phyloP scores from a whole-genome alignment of 1,140 invertebrate species.

The Neomicropteryx cornuta region DNA sequence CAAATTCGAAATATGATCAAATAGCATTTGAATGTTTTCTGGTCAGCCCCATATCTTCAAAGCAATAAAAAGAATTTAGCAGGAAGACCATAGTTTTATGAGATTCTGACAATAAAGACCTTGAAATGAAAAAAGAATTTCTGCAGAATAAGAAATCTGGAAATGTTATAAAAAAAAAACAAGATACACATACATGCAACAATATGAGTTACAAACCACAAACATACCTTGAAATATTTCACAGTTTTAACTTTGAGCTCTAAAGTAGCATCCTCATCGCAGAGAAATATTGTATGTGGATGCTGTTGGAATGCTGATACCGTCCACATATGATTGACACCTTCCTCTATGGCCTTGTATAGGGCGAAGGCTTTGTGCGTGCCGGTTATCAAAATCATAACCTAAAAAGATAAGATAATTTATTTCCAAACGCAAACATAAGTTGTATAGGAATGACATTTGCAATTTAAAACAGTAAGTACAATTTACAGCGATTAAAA shows the following conservation, averaged over 20 bases:
- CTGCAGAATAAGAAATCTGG: no score
- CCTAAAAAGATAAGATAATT: conserved; percentile 39
- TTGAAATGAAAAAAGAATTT: no score
- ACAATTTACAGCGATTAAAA: no score
- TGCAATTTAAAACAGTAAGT: no score
- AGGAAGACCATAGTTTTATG: no score
- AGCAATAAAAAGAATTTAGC: no score
- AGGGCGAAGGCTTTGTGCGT: conserved; percentile 93
- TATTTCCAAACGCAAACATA: no score
- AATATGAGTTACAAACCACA: conserved; percentile 1
- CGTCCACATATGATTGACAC: conserved; percentile 99
- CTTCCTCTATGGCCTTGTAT: conserved; percentile 94
- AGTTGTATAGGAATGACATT: no score
- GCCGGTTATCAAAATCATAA: conserved; percentile 98
- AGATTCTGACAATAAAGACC: no score
- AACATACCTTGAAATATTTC: conserved; percentile 93
- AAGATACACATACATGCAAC: conserved; percentile 4
- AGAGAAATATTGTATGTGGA: conserved; percentile 82
- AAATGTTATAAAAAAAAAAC: conserved; percentile 2
- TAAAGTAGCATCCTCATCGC: conserved; percentile 95
- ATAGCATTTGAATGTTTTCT: no score
- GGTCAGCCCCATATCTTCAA: no score
- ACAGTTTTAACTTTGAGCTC: conserved; percentile 97
- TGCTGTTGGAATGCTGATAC: conserved; percentile 98
- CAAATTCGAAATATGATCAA: no score